Evolutionary conservation across 2,888 invertebrate species (phyloP).

Genomic region (Tipula lateralis): DNA sequence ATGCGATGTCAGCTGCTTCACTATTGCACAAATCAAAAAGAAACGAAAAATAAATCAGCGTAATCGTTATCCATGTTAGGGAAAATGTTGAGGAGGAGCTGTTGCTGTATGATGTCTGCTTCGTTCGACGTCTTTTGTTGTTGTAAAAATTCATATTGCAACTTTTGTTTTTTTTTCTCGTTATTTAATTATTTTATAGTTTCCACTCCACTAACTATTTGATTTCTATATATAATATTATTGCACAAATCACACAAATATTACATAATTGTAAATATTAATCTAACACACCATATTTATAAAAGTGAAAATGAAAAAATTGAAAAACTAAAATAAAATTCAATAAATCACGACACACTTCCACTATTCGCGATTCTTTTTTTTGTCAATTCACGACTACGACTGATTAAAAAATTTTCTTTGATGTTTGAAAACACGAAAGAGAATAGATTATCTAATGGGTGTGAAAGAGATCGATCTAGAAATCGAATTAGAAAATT

Average conservation of each 20-base stretch:
- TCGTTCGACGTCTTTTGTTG: background rate
- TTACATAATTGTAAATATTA: background rate
- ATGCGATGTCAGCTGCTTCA: constrained; percentile 64
- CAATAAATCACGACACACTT: background rate
- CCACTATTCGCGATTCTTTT: background rate
- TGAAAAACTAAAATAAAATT: background rate
- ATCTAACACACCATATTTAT: background rate
- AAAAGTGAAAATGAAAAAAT: background rate
- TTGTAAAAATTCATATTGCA: background rate
- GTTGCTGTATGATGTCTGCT: background rate
- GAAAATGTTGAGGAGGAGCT: background rate
- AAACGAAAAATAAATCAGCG: constrained; percentile 34
- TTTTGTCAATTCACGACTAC: constrained; percentile 19
- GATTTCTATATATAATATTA: background rate
- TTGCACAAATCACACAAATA: background rate
- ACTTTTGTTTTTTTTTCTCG: background rate
- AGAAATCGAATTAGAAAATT: background rate
- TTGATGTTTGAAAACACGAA: background rate
- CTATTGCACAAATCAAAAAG: constrained; percentile 40
- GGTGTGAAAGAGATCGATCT: background rate
- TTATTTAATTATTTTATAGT: background rate
- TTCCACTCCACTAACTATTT: background rate
- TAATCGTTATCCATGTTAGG: background rate
- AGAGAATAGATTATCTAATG: background rate
- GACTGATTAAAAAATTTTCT: background rate